Evolutionary conservation across 2,113 vertebrate species (phyloP), one percentile per base, ranked within the genome.

Genomic region (Numida meleagris): DNA sequence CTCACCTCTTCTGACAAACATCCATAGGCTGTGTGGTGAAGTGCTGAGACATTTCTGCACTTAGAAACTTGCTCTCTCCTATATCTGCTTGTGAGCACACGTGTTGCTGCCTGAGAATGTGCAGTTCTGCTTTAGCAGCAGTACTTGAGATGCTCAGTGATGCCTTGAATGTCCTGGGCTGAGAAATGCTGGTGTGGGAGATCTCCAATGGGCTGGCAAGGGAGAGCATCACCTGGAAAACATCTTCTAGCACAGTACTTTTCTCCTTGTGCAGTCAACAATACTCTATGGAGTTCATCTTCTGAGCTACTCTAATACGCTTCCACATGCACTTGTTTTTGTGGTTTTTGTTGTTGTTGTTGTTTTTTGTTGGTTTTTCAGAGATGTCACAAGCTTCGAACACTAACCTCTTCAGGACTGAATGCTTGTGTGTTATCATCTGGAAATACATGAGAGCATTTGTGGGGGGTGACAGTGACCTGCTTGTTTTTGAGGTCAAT

Each of bases 401-500:
- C 51, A 74, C 29, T 83, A 43, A 73, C 1, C 0, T 65, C 33
- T 80, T 77, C 25, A 40, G 67, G 33, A 82, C 12, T 82, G 85
- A 95, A 80, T 79, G 38, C 6, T 82, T 27, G 42, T 8, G 1
- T 70, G 59, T 66, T 96, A 83, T 65, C 59, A 57, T 62, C 80
- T 48, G 59, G 82, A 88, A 91, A 82, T 83, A 70, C 31, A 50
- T 8, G 40, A 88, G 27, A 83, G 27, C 15, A 33, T 83, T 82
- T 74, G 23, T 59, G 55, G 55, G 36, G 55, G n/a, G 46, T 33
- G 16, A 33, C 89, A 48, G 55, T 53, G 75, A 73, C 48, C 23
- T 79, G 74, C 29, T 38, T 88, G 66, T 50, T 23, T 82, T 89
- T 55, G 48, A 57, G 62, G 51, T 75, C 57, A 61, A 7, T 43